A percentile compares a stretch with the other conserved stretches of the same genome.
Conservation (phyloP, 1,140 invertebrate genomes). For the Drosophila melanica region DNA sequence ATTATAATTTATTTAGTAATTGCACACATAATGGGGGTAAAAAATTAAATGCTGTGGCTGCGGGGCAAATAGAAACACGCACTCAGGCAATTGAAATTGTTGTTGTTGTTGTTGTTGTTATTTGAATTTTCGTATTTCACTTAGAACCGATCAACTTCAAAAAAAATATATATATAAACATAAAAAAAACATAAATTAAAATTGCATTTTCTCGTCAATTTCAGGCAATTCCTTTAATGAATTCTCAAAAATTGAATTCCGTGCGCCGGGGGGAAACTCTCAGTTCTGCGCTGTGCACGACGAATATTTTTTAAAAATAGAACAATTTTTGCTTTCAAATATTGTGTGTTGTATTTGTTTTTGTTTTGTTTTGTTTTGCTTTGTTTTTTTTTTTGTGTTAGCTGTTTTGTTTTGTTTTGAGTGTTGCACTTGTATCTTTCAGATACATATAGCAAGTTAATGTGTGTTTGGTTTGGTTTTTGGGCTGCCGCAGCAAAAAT, state of each 20-base stretch:
- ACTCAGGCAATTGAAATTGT: conserved; percentile 45
- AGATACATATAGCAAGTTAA: conserved; percentile 20
- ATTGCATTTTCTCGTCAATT: conserved; percentile 33
- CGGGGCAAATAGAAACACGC: conserved; percentile 30
- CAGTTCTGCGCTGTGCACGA: conserved; percentile 7
- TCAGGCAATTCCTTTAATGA: conserved; percentile 31
- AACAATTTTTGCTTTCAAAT: conserved; percentile 37
- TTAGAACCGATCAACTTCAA: conserved; percentile 1
- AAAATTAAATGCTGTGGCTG: conserved; percentile 59
- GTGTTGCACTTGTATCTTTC: conserved; percentile 46
- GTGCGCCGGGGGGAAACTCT: conserved; percentile 7
- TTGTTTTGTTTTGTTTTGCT: background rate
- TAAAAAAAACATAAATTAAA: background rate
- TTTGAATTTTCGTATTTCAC: conserved; percentile 36
- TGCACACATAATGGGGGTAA: conserved; percentile 64
- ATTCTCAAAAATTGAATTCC: conserved; percentile 38
- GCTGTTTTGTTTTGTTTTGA: conserved; percentile 1
- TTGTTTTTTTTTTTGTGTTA: background rate
- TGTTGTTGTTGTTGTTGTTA: too few relatives aligned
- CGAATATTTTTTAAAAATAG: conserved; percentile 41
- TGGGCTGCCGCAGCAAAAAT: conserved; percentile 12
- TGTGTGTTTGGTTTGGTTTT: background rate
- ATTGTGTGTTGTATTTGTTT: conserved; percentile 7
- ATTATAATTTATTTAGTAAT: conserved; percentile 64
- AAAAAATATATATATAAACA: too few relatives aligned